phyloP scores from a whole-genome alignment of 2,888 invertebrate genomes.

The Helobdella robusta region DNA sequence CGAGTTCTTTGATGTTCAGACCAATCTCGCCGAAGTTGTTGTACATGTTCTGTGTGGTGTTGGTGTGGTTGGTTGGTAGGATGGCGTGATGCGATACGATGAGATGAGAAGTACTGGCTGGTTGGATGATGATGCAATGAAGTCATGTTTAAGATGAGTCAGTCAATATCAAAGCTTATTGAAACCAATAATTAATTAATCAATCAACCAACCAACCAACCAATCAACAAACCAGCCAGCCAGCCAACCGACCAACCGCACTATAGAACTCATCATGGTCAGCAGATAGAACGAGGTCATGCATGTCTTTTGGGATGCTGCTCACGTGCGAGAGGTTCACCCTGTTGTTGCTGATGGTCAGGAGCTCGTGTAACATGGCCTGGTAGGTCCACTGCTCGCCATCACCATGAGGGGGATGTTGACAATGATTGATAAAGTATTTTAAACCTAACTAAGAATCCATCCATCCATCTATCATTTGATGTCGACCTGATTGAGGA shows the following conservation, averaged over 20 bases:
- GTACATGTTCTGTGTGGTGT: conserved; percentile 72
- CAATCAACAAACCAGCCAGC: background rate
- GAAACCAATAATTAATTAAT: background rate
- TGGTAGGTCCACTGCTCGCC: conserved; percentile 87
- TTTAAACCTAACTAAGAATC: background rate
- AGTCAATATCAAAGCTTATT: background rate
- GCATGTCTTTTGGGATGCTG: conserved; percentile 75
- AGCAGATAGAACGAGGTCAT: conserved; percentile 82
- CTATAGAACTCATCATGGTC: conserved; percentile 96
- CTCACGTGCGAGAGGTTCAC: conserved; percentile 77
- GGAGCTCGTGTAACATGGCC: conserved; percentile 96
- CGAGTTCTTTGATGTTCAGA: conserved; percentile 84
- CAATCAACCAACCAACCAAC: background rate
- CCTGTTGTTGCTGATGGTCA: conserved; percentile 83
- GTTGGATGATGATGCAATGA: background rate
- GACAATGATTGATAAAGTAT: background rate
- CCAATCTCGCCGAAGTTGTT: conserved; percentile 97
- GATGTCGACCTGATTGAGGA: conserved; percentile 68
- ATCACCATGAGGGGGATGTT: background rate
- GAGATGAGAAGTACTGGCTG: too few species aligned
- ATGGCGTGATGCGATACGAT: too few species aligned
- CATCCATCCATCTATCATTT: background rate
- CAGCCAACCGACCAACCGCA: conserved; percentile 54
- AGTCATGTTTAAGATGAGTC: background rate
- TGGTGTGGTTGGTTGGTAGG: too few species aligned